phyloP scores from a whole-genome alignment of 2,113 vertebrate genomes.

The Entosphenus tridentatus region DNA sequence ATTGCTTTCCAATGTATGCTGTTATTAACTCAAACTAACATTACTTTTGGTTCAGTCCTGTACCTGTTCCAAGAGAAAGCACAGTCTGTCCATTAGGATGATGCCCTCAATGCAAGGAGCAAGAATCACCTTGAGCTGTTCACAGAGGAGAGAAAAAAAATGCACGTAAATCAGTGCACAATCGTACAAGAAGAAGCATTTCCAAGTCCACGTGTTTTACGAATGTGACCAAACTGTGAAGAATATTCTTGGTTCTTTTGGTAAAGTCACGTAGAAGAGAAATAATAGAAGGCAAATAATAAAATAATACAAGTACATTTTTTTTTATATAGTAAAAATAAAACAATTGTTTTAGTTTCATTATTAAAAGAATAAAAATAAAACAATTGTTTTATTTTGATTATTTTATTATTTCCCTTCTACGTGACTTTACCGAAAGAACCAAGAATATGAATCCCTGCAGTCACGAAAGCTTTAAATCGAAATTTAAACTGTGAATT shows the following conservation, averaged over 20 bases:
- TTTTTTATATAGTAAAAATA: too few relatives aligned
- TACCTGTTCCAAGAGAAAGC: slow-evolving; percentile 2
- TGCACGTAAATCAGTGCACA: too few relatives aligned
- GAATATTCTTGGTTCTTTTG: too few relatives aligned
- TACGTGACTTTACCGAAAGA: too few relatives aligned
- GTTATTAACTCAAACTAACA: neutral
- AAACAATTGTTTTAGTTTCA: neutral
- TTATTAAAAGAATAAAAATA: neutral
- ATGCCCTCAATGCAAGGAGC: slow-evolving; percentile 4
- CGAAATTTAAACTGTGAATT: neutral
- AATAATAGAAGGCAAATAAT: too few relatives aligned
- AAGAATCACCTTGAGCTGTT: slow-evolving; percentile 3
- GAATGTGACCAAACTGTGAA: too few relatives aligned
- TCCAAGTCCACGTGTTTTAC: too few relatives aligned
- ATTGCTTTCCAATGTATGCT: too few relatives aligned
- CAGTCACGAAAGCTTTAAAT: neutral
- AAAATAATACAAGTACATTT: too few relatives aligned
- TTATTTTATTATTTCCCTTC: too few relatives aligned
- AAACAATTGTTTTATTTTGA: neutral
- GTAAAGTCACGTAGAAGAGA: too few relatives aligned
- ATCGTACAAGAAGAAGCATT: too few relatives aligned
- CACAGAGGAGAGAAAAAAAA: neutral
- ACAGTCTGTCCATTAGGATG: slow-evolving; percentile 4
- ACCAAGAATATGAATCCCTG: neutral
- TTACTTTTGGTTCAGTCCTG: neutral